Base-by-base conservation (phyloP, 2,797 vertebrate genomes). In the Lagodon rhomboides region DNA sequence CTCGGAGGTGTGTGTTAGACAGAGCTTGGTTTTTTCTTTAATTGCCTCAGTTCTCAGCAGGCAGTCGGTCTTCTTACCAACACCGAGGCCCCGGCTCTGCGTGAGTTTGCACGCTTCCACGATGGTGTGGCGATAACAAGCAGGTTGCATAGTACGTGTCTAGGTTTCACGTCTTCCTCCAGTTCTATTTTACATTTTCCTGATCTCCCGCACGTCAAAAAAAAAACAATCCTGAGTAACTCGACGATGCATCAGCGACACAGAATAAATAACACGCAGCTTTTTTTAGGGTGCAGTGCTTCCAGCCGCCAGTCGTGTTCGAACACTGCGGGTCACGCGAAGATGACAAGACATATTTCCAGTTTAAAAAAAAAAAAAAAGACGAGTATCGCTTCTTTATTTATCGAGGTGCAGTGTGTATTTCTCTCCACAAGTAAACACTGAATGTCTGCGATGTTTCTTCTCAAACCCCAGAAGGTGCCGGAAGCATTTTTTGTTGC, bases 401-500 rank as follows among this genome's bases (percentile, higher is more conserved):
- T 62, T 25, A 53, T 22, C 13, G 46, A 53, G 15, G 2, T 22
- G 66, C 5, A 13, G 13, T 53, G 0, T 66, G 49, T 49, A 23
- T 80, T 60, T 71, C 3, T 46, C 9, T 25, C n/a, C n/a, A 22
- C 27, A 76, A 43, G 16, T 41, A 44, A 34, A 62, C 12, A 27
- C 15, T 23, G 38, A n/a, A 51, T 73, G 5, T 63, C 16, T 46
- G 30, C 41, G n/a, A 76, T 55, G 1, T 72, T 77, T 73, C 13
- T 22, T 75, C 30, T 64, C 10, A 46, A 71, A 67, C 11, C 27
- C 8, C 13, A n/a, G 1, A 77, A 51, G 79, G 30, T 56, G 62
- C 55, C 80, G 61, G 41, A 77, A 73, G 71, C 20, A 27, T 56
- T 74, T 74, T 72, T 64, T 50, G 3, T 73, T 71, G 30, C 74